Conservation (phyloP, 30 jellyfish, hydroid and myxozoan species). For the Calvadosia cruxmelitensis region DNA sequence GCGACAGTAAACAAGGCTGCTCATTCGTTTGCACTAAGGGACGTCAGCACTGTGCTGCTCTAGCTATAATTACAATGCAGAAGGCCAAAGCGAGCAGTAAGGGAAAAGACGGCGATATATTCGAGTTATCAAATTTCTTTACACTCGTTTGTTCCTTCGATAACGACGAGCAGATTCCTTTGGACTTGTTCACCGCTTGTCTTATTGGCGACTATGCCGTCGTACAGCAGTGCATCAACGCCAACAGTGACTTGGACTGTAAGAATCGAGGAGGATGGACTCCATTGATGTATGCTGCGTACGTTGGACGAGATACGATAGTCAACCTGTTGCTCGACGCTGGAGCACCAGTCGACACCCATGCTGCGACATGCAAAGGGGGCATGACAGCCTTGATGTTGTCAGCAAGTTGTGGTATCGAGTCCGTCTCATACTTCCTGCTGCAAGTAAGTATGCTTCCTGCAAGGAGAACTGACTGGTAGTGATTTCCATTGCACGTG, state of each 20-base stretch:
- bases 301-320: conserved; percentile 76
- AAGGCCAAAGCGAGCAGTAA: not conserved
- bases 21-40: no score
- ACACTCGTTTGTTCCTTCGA: conserved; percentile 15
- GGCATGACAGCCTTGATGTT: conserved; percentile 83
- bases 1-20: no score
- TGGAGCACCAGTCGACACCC: conserved; percentile 42
- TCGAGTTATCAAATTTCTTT: not conserved
- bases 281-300: conserved; percentile 88
- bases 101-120: not conserved
- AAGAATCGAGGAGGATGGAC: conserved; percentile 89
- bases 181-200: conserved; percentile 78
- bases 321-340: conserved; percentile 63
- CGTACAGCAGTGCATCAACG: conserved; percentile 30
- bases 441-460: conserved; percentile 47
- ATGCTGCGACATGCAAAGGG: conserved; percentile 23
- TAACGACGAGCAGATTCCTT: conserved; percentile 49
- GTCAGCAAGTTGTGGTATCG: conserved; percentile 89
- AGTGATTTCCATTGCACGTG: no score
- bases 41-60: no score
- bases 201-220: conserved; percentile 71
- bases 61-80: no score
- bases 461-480: no score
- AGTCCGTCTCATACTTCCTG: conserved; percentile 65
- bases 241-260: conserved; percentile 31